Conservation (phyloP, 2,113 vertebrate genomes). For the Equus quagga region DNA sequence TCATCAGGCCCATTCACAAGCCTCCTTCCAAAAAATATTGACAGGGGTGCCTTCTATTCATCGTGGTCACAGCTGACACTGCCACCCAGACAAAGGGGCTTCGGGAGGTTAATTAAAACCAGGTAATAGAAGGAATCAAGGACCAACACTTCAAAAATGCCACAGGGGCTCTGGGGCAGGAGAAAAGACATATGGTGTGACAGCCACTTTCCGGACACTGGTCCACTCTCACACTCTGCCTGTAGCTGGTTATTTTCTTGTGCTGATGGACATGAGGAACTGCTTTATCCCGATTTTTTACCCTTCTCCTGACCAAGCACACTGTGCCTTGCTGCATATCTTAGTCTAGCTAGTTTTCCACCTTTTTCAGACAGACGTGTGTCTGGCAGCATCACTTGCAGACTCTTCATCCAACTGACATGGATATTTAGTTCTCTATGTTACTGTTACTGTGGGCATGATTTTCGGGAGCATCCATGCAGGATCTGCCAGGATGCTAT, state of each 20-base stretch:
- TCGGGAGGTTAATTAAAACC: slow-evolving; percentile 80
- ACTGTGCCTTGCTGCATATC: background rate
- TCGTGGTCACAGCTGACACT: slow-evolving; percentile 67
- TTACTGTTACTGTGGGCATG: too few relatives aligned
- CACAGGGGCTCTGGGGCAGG: slow-evolving; percentile 55
- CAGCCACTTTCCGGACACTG: slow-evolving; percentile 10
- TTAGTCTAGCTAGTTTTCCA: background rate
- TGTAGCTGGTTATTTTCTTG: background rate
- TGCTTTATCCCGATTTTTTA: background rate
- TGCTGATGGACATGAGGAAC: background rate
- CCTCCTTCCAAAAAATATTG: slow-evolving; percentile 82
- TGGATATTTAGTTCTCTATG: background rate
- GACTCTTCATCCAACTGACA: background rate
- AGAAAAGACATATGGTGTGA: slow-evolving; percentile 71
- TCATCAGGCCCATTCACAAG: slow-evolving; percentile 79
- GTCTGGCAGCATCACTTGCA: background rate
- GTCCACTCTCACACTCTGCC: background rate
- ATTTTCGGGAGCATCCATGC: too few relatives aligned
- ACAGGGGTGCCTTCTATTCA: slow-evolving; percentile 74
- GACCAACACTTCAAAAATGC: slow-evolving; percentile 68
- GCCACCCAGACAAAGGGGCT: slow-evolving; percentile 74
- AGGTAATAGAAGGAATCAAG: slow-evolving; percentile 80
- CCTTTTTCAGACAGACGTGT: background rate
- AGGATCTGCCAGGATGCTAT: background rate
- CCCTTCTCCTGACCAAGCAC: background rate